Base-by-base conservation (phyloP, 2,888 invertebrate genomes). In the Plemyria rubiginata region DNA sequence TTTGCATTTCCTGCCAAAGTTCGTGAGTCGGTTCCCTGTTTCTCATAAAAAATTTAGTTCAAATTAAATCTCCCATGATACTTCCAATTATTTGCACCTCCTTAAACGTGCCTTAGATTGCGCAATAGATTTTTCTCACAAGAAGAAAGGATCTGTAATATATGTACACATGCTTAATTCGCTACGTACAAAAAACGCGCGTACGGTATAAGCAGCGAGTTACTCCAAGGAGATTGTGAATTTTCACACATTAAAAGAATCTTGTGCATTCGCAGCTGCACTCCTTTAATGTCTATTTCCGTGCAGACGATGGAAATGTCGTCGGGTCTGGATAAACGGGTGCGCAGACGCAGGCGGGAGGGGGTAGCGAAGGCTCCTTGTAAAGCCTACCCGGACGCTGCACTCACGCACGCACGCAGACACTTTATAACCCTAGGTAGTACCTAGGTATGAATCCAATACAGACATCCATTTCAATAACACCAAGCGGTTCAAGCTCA, bases 221-320 rank as follows among this genome's bases (percentile, higher is more conserved):
- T 74, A 77, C 76, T 76, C 48, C 48, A 56, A 55, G 48, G 22
- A 81, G 79, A 77, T 78, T 79, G 78, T 78, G 80, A 84, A 90
- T 90, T 90, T 88, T 83, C 90, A 90, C 89, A 89, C 88, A 88
- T 88, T 89, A 87, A 87, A 84, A 81, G 84, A 85, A 87, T 86
- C 86, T 85, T 76, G 71, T 73, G 76, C 82, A 76, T 80, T 79
- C 75, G 78, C 76, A 80, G 80, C 79, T 79, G 81, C 77, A 86
- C 81, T 87, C 85, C 87, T 87, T 87, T 88, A 89, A 87, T 78
- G 85, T 87, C 85, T 89, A 88, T 88, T 89, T 85, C 86, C 84
- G 79, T 82, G 82, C 79, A 76, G 73, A 82, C 84, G 86, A 90
- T 88, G 89, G 86, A 89, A 89, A 88, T 90, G 87, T 88, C 84